A percentile compares a stretch with the other conserved stretches of the same genome.
Conservation (phyloP, 2,113 vertebrate species). For the Etheostoma spectabile region DNA sequence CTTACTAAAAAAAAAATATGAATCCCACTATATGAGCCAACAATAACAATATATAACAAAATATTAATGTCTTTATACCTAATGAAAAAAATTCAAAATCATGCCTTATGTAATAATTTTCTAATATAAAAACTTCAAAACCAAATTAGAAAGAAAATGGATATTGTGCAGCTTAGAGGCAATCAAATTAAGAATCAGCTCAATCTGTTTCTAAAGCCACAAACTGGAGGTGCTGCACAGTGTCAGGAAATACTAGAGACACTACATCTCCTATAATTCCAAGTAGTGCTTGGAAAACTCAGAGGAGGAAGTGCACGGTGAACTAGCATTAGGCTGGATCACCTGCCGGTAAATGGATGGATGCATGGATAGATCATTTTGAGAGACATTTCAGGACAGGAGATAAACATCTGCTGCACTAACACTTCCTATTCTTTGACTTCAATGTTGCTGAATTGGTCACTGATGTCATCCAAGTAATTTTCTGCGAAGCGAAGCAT, state of each 20-base stretch:
- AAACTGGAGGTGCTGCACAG: not conserved
- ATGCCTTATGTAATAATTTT: not conserved
- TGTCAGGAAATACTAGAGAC: not conserved
- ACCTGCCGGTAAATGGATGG: not conserved
- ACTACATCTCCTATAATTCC: not conserved
- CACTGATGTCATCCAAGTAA: conserved; percentile 55
- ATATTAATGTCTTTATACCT: no score
- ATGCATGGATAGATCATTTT: not conserved
- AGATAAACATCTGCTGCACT: not conserved
- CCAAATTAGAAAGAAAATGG: not conserved
- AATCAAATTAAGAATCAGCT: not conserved
- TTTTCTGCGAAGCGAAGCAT: conserved; percentile 60
- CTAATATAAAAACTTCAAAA: not conserved
- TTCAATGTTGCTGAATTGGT: conserved; percentile 11
- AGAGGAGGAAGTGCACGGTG: no score
- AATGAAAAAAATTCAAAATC: no score
- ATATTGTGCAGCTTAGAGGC: not conserved
- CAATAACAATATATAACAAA: no score
- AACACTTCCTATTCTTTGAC: not conserved
- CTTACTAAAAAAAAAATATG: no score
- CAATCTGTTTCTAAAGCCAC: not conserved
- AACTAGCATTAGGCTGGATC: not conserved
- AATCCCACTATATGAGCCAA: not conserved
- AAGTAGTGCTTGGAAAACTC: not conserved
- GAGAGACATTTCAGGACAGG: not conserved